Evolutionary conservation across 2,888 invertebrate species (phyloP).

Genomic region (Shargacucullia verbasci): DNA sequence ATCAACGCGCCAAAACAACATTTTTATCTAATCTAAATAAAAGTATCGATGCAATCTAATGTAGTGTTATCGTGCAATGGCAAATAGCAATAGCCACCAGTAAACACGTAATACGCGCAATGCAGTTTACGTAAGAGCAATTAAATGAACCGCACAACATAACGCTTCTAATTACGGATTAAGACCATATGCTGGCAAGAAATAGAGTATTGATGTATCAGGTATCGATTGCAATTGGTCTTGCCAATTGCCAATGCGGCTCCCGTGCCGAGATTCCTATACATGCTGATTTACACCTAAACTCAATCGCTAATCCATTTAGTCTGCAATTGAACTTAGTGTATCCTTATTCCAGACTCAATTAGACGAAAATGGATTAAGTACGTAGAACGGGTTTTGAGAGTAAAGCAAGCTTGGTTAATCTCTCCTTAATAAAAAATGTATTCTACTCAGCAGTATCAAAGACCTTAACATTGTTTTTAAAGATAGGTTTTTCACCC

Average conservation of each 20-base stretch:
- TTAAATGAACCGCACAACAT: constrained; percentile 28
- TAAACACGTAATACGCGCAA: constrained; percentile 28
- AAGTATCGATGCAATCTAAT: constrained; percentile 36
- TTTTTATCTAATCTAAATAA: constrained; percentile 26
- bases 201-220: constrained; percentile 27
- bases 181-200: constrained; percentile 27
- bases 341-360: constrained; percentile 35
- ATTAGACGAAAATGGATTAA: constrained; percentile 46
- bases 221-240: constrained; percentile 38
- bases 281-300: constrained; percentile 48
- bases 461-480: too few relatives aligned
- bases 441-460: too few relatives aligned
- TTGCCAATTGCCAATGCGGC: constrained; percentile 34
- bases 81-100: constrained; percentile 4
- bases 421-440: background rate
- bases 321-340: constrained; percentile 25
- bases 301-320: constrained; percentile 44
- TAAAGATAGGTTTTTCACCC: too few relatives aligned
- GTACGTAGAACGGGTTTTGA: constrained; percentile 14
- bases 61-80: constrained; percentile 26
- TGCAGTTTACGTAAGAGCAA: constrained; percentile 37
- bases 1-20: constrained; percentile 24
- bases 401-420: background rate
- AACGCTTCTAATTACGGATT: constrained; percentile 39
- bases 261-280: constrained; percentile 34